Percentiles rank a stretch among this genome's conserved stretches.
Conservation (phyloP, 2,797 vertebrate species). For the Synanceia verrucosa region DNA sequence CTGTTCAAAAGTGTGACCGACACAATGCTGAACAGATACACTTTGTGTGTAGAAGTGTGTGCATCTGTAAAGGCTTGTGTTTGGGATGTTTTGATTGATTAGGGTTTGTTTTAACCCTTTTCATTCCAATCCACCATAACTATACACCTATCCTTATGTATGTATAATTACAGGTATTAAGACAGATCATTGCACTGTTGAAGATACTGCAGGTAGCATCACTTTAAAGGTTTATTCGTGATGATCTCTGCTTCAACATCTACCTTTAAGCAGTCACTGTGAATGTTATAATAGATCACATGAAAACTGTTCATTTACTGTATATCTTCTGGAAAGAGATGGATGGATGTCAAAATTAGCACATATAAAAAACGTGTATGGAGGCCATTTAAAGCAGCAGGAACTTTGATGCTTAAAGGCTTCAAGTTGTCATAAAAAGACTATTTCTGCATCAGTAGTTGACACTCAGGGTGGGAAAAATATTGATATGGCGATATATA, state of each 20-base stretch:
- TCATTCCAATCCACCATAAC: background rate
- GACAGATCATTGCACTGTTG: background rate
- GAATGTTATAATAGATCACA: background rate
- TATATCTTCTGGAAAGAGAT: background rate
- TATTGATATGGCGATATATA: too few species aligned
- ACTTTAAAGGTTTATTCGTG: background rate
- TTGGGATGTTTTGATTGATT: conserved; percentile 10
- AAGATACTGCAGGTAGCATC: background rate
- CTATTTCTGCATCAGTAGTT: background rate
- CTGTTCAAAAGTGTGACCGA: conserved; percentile 83
- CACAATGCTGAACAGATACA: conserved; percentile 72
- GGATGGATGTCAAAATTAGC: background rate
- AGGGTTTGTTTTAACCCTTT: conserved; percentile 5
- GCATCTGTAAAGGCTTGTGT: conserved; percentile 38
- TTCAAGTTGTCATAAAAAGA: background rate
- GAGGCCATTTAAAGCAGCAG: background rate
- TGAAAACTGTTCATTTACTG: background rate
- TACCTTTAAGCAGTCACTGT: background rate
- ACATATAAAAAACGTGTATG: background rate
- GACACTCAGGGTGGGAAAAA: too few species aligned
- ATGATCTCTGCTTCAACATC: background rate
- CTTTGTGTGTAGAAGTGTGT: conserved; percentile 57
- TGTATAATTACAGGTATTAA: background rate
- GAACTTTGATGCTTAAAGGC: background rate
- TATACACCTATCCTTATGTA: background rate